These are phyloP conservation scores for Chrysolina americana DNA, from an alignment of 2,888 invertebrate genomes.

Conservation along the genomic window DNA sequence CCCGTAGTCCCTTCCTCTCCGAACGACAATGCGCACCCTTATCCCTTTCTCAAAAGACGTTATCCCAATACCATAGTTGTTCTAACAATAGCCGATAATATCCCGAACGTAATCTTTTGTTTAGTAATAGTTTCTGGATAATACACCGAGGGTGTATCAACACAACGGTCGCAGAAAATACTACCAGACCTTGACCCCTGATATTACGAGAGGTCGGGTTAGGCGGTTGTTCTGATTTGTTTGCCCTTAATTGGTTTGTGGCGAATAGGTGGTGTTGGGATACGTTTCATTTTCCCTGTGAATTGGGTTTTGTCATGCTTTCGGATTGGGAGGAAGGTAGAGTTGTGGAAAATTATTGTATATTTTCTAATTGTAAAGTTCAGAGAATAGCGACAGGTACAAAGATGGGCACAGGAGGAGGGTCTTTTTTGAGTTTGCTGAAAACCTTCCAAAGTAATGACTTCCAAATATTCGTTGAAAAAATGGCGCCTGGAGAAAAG, in stretches of 20 bases:
- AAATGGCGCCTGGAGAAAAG: too few species aligned
- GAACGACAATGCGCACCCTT: constrained; percentile 31
- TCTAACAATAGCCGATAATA: constrained; percentile 43
- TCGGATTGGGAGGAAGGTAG: too few species aligned
- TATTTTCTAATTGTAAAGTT: too few species aligned
- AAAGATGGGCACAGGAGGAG: too few species aligned
- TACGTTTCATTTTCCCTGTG: neutral
- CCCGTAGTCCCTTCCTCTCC: constrained; percentile 4
- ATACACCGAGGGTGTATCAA: constrained; percentile 39
- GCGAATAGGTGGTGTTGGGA: neutral
- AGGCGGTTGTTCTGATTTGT: constrained; percentile 30
- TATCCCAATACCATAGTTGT: constrained; percentile 34
- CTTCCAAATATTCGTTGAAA: too few species aligned
- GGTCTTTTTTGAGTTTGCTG: too few species aligned
- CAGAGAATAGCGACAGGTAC: too few species aligned
- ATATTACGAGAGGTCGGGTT: constrained; percentile 35
- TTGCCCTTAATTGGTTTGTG: constrained; percentile 27
- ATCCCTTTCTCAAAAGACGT: constrained; percentile 40
- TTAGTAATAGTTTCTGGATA: constrained; percentile 37
- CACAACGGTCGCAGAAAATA: constrained; percentile 25
- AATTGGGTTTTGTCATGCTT: constrained; percentile 10
- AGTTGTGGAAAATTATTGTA: too few species aligned
- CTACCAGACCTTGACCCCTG: constrained; percentile 32
- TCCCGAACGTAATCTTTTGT: constrained; percentile 41
- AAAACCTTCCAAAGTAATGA: too few species aligned